Evolutionary conservation across 2,888 invertebrate species (phyloP).

Genomic region (Antheraea assamensis): DNA sequence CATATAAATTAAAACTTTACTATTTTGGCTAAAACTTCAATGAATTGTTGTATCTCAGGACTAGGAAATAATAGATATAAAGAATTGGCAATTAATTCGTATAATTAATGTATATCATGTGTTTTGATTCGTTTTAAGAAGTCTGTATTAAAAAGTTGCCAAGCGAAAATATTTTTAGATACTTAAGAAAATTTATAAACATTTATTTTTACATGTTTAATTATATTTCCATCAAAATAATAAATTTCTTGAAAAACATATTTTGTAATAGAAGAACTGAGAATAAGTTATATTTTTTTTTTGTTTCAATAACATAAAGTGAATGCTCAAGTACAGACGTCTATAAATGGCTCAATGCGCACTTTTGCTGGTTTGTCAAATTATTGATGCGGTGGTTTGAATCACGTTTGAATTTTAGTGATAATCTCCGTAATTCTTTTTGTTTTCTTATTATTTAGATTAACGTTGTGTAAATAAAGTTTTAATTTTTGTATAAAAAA

Average conservation of each 20-base stretch:
- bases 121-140: conserved; percentile 38
- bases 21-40: background rate
- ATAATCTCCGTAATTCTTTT: conserved; percentile 63
- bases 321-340: conserved; percentile 73
- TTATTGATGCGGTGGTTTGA: conserved; percentile 83
- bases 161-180: conserved; percentile 30
- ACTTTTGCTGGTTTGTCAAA: conserved; percentile 70
- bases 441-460: conserved; percentile 39
- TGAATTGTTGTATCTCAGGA: background rate
- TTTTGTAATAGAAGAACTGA: background rate
- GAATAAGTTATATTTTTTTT: background rate
- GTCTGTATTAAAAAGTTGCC: conserved; percentile 62
- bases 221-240: background rate
- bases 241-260: background rate
- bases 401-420: conserved; percentile 80
- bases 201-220: background rate
- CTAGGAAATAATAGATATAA: background rate
- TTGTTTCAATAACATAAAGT: conserved; percentile 39
- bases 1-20: background rate
- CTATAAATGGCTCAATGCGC: conserved; percentile 52
- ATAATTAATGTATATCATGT: conserved; percentile 34
- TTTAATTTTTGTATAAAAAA: conserved; percentile 39
- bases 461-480: conserved; percentile 40
- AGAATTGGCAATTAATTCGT: conserved; percentile 10
- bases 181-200: background rate